Evolutionary conservation across 1,140 invertebrate species (phyloP).

Genomic region (Dreissena polymorpha): DNA sequence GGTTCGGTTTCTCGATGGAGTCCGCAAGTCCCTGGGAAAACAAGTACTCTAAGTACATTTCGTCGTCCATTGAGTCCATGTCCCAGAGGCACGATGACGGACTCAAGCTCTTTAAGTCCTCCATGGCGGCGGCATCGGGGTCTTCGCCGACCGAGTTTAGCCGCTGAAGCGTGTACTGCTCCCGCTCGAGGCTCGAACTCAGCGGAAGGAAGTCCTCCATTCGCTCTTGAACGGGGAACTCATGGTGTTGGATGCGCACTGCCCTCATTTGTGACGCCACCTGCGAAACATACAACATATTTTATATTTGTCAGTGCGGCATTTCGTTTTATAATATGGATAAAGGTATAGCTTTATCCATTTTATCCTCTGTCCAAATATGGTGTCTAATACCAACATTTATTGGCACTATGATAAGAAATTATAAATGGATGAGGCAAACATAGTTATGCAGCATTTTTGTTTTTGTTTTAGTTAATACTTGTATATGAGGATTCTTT

Average conservation of each 20-base stretch:
- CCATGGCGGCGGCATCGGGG: constrained; percentile 60
- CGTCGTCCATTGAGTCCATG: constrained; percentile 71
- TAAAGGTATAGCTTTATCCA: neutral
- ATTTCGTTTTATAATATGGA: neutral
- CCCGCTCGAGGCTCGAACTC: constrained; percentile 72
- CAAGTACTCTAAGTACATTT: constrained; percentile 73
- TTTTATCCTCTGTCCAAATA: neutral
- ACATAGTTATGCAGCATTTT: too few species aligned
- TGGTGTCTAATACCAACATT: neutral
- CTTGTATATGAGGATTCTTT: too few species aligned
- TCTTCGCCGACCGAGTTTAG: constrained; percentile 76
- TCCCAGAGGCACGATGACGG: constrained; percentile 64
- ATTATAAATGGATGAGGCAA: too few species aligned
- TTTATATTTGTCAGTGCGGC: neutral
- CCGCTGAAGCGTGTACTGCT: constrained; percentile 74
- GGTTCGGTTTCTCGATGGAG: constrained; percentile 62
- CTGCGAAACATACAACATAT: constrained; percentile 16
- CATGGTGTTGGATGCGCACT: constrained; percentile 25
- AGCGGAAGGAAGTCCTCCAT: constrained; percentile 75
- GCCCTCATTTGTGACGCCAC: constrained; percentile 27
- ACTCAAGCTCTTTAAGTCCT: constrained; percentile 59
- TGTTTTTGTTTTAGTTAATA: too few species aligned
- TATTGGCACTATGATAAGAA: neutral
- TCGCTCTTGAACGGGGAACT: constrained; percentile 40
- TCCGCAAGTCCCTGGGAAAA: constrained; percentile 75